Evolutionary conservation across 64 coral and sea anemone genomes (phyloP), one percentile per base, ranked within the genome.

Genomic region (Pachyseris speciosa): DNA sequence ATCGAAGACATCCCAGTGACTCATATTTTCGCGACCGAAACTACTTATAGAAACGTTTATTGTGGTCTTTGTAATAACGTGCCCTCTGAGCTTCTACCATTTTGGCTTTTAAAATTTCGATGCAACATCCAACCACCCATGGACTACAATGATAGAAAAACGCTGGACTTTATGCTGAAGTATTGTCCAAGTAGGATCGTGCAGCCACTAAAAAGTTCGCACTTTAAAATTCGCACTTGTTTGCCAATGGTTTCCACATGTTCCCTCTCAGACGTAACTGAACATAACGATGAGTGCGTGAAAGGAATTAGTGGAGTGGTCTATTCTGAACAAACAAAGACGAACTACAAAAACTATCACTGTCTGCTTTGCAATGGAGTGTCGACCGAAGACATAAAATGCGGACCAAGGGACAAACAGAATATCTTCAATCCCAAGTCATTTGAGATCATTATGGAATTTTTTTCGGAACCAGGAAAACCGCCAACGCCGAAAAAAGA

Each of bases 341-440:
- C 69, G 24, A 69, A 96, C 50, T 96, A 85, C 63, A 93, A 64
- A 72, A 96, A 96, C 75, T 44, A 81, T 33, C 25, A 87, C 17
- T 96, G 95, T 75, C 38, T 96, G 22, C 7, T 93, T 48, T 96
- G 95, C 43, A 96, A 96, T 90, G 91, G 95, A 9, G 2, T 49
- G 1, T 37, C 67, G 45, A 36, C 17, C 1, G 39, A 51, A 11
- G 69, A 43, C 4, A 70, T 64, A n/a, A 51, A 17, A 15, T 96
- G 95, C 19, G 95, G 95, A 47, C 95, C 95, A 26, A 40, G 53
- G 5, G 73, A 80, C 1, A 84, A 49, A 37, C 51, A 49, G 3
- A 30, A 89, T 3, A 30, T 93, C 6, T 96, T 96, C 36, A 84
- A 93, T 0, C 95, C 95, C 4, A 96, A 96, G 34, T 93, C 91